These are phyloP conservation scores for Corythornis vintsioides DNA, from an alignment of 2,113 vertebrate genomes.

Conservation along the genomic window DNA sequence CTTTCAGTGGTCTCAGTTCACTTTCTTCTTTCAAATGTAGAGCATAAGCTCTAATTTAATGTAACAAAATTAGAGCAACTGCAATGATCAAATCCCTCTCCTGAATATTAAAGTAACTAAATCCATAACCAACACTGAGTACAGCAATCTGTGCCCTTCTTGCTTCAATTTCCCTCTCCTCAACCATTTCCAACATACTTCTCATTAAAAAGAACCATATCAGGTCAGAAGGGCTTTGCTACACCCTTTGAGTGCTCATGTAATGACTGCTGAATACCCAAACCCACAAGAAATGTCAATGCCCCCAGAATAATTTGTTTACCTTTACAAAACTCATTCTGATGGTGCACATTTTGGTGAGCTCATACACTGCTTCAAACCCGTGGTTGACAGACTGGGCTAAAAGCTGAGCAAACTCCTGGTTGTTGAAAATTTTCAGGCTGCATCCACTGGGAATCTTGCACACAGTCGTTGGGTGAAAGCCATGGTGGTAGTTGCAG, in stretches of 20 bases:
- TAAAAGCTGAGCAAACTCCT: conserved; percentile 95
- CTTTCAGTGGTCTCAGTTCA: background rate
- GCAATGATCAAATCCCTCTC: background rate
- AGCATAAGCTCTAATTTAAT: background rate
- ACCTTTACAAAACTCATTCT: conserved; percentile 99
- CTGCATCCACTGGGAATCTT: conserved; percentile 98
- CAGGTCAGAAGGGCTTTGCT: background rate
- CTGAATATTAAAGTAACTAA: background rate
- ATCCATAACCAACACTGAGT: background rate
- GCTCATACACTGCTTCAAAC: conserved; percentile 96
- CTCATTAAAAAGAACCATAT: background rate
- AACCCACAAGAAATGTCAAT: background rate
- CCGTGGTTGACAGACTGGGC: conserved; percentile 97
- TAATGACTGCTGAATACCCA: background rate
- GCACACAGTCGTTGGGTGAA: conserved; percentile 96
- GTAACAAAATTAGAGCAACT: background rate
- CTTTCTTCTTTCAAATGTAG: background rate
- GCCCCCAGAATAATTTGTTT: background rate
- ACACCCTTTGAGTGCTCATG: background rate
- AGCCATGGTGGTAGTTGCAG: conserved; percentile 97
- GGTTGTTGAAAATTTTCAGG: conserved; percentile 98
- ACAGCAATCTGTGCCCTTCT: background rate
- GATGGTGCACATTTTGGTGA: conserved; percentile 99
- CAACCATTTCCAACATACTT: background rate
- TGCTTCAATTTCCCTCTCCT: background rate